Evolutionary conservation across 2,888 invertebrate species (phyloP), one percentile per base, ranked within the genome.

Genomic region (Taphrorychus bicolor): DNA sequence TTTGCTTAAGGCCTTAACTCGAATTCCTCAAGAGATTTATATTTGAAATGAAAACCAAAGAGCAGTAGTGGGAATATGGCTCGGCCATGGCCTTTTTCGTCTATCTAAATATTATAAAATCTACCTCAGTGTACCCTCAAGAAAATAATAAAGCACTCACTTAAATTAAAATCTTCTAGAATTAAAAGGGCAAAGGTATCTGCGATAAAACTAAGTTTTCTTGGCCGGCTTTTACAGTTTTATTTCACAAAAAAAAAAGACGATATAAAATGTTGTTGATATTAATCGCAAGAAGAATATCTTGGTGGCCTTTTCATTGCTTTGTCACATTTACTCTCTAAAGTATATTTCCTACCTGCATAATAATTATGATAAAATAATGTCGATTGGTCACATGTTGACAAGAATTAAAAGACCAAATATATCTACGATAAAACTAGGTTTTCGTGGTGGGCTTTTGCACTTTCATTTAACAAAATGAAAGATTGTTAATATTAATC

Each of bases 111-210:
- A 67, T 62, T 62, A 62, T 62, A 54, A 66, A 60, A 66, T 66
- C 49, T 48, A 57, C 45, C 68, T 42, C 58, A 41, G 54, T 22
- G 48, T 59, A 52, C 16, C 62, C 32, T 54, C 40, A 54, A 68
- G 68, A 63, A 63, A 68, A 58, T 57, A 68, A 53, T 62, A 66
- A 65, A 69, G 65, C 66, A 69, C 69, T 69, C 65, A 59, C 54
- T 40, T 58, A 69, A 66, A 69, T 69, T 69, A 69, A 61, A 69
- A 61, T 58, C 57, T 56, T 48, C 42, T 59, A 54, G 64, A 69
- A 59, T 59, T 63, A 69, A 69, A 69, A 69, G 57, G 57, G 59
- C 57, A 62, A 66, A 66, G 69, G 60, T 69, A 64, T 63, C 64
- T 60, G 56, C 58, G 60, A 60, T 60, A 52, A 69, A 64, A 59